These are phyloP conservation scores for Pyralis farinalis DNA, from an alignment of 2,888 invertebrate genomes.

Conservation along the genomic window DNA sequence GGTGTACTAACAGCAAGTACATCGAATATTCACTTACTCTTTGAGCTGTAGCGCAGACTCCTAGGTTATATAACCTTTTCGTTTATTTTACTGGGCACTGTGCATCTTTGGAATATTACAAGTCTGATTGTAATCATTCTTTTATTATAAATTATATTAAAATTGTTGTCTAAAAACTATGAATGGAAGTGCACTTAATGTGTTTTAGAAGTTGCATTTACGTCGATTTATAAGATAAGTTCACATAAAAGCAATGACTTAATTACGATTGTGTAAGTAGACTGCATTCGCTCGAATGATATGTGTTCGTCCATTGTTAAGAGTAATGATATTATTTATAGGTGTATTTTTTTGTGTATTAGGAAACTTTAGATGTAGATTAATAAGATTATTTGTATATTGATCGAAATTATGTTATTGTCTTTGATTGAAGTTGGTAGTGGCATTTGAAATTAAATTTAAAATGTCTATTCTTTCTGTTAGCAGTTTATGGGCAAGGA, in stretches of 20 bases:
- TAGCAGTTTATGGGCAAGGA: too few species aligned
- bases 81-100: too few species aligned
- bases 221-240: conserved; percentile 45
- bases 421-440: not conserved
- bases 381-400: conserved; percentile 6
- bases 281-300: conserved; percentile 78
- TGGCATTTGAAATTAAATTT: not conserved
- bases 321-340: conserved; percentile 65
- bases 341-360: conserved; percentile 63
- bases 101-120: too few species aligned
- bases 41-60: too few species aligned
- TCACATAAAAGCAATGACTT: conserved; percentile 69
- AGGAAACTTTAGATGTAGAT: conserved; percentile 44
- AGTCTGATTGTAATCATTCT: too few species aligned
- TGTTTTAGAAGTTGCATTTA: conserved; percentile 46
- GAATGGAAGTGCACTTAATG: conserved; percentile 67
- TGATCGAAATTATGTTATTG: not conserved
- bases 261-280: conserved; percentile 63
- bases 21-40: too few species aligned
- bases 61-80: too few species aligned
- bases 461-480: too few species aligned
- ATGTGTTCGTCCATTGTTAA: conserved; percentile 79
- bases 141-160: too few species aligned
- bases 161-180: conserved; percentile 16
- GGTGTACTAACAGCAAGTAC: too few species aligned